Base-by-base conservation (phyloP, 2,113 vertebrate species). In the Puntigrus tetrazona region DNA sequence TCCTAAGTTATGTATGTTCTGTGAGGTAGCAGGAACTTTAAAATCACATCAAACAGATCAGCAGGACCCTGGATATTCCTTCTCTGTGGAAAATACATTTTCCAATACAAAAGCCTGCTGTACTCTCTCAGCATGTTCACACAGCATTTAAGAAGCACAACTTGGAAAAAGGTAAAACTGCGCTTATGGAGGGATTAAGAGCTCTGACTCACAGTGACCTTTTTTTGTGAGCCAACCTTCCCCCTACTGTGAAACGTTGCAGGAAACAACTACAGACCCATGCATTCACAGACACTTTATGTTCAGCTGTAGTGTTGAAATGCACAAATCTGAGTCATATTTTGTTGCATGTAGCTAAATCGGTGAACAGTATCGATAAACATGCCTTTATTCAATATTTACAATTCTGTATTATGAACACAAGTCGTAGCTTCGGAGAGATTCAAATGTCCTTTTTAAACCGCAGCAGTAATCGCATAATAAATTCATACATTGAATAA, bases 141-240 rank as follows among this genome's bases (percentile, higher is more conserved):
- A 29, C 78, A 13, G 59, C 47, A 3, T 79, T 79, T n/a, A 31
- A 34, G 41, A 80, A 67, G 25, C 36, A 27, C n/a, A 2, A 27
- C 36, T 61, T 47, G 59, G 50, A 69, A 77, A 61, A 57, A 82
- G 45, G 57, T 82, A 45, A 50, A 57, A 43, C 74, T 69, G 31
- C 3, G 34, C 27, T 87, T 87, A 61, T 72, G 22, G 76, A 41
- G 47, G 59, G 82, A 75, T 80, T 75, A 84, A 81, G 67, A 43
- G 72, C 16, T 70, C 34, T 76, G 78, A 86, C 36, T 82, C 36
- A 47, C 27, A 52, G 20, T 45, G 22, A 52, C 7, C 13, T 78
- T 70, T 22, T 47, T 77, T 45, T 47, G 11, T 38, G 11, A n/a
- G 31, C 31, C 63, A 34, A 77, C 83, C 47, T 41, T 29, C 65